Evolutionary conservation across 2,113 vertebrate species (phyloP).

Genomic region (Dinomys branickii): DNA sequence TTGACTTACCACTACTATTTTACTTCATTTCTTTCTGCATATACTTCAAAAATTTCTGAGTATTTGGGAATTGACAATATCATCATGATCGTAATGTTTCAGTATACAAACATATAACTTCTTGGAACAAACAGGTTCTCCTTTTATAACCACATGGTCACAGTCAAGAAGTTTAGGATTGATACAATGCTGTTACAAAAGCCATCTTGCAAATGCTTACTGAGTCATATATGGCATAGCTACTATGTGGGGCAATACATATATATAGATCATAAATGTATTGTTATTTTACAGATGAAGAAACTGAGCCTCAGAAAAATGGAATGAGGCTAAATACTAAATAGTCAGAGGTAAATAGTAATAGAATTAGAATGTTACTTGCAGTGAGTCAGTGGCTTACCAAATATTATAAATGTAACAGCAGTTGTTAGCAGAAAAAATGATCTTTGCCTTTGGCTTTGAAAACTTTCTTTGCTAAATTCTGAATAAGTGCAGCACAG

Average conservation of each 20-base stretch:
- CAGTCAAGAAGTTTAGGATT: neutral
- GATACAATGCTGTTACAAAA: neutral
- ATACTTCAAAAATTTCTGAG: neutral
- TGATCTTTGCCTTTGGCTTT: constrained; percentile 1
- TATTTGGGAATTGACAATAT: neutral
- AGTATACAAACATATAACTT: neutral
- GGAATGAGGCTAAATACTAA: neutral
- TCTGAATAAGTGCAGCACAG: neutral
- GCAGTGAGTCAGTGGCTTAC: neutral
- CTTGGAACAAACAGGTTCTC: neutral
- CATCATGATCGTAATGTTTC: neutral
- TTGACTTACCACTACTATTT: constrained; percentile 20
- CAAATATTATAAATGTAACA: neutral
- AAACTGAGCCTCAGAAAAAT: constrained; percentile 12
- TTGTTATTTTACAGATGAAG: neutral
- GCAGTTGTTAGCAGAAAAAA: constrained; percentile 19
- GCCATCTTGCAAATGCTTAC: neutral
- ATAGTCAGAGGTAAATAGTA: neutral
- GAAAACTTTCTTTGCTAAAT: neutral
- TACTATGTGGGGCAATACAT: neutral
- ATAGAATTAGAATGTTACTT: neutral
- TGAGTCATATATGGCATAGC: neutral
- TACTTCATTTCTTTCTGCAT: neutral
- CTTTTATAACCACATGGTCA: neutral
- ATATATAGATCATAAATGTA: neutral